Evolutionary conservation across 2,113 vertebrate genomes (phyloP).

Genomic region (Oreochromis spilurus): DNA sequence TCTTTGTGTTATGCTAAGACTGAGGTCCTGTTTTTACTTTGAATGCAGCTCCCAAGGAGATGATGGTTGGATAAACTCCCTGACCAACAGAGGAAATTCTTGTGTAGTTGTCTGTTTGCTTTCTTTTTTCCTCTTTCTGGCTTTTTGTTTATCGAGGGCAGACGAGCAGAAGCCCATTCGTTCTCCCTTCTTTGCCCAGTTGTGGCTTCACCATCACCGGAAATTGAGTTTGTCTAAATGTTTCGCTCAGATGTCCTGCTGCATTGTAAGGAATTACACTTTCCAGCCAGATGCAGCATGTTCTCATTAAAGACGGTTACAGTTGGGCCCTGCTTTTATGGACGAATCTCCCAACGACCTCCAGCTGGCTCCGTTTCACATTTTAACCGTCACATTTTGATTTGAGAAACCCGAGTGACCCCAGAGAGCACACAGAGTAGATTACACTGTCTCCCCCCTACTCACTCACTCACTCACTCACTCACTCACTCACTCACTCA

Average conservation of each 20-base stretch:
- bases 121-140: constrained; percentile 28
- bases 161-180: constrained; percentile 20
- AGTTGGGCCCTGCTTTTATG: not conserved
- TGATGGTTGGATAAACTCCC: not conserved
- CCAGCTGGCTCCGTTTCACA: constrained; percentile 5
- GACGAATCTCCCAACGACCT: not conserved
- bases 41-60: not conserved
- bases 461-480: not conserved
- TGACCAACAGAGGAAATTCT: constrained; percentile 32
- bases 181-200: not conserved
- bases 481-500: not conserved
- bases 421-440: not conserved
- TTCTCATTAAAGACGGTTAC: not conserved
- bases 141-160: constrained; percentile 39
- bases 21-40: not conserved
- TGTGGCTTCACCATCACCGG: not conserved
- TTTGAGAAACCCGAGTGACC: constrained; percentile 1
- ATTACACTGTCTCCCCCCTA: not conserved
- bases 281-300: not conserved
- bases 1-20: not conserved
- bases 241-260: not conserved
- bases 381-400: constrained; percentile 10
- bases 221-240: constrained; percentile 19
- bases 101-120: constrained; percentile 44
- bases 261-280: not conserved